Percentiles rank a stretch among this genome's conserved stretches.
Evolutionary conservation across 2,797 vertebrate species (phyloP).

Genomic region (Amblyraja radiata): DNA sequence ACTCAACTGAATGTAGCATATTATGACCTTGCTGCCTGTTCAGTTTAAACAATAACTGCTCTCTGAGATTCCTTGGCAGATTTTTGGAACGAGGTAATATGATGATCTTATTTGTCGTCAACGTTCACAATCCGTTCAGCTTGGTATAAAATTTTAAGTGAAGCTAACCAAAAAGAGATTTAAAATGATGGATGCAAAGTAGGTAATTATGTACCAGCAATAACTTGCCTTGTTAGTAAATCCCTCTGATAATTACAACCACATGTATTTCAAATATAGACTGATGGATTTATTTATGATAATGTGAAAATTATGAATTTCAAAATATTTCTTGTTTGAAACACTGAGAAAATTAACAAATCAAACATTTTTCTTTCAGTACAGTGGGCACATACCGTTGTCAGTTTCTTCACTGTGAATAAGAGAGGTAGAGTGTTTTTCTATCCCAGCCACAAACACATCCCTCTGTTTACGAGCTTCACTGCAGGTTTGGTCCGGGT

Average conservation of each 20-base stretch:
- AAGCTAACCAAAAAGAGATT: neutral
- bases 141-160: neutral
- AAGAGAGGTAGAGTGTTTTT: conserved; percentile 58
- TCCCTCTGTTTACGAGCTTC: conserved; percentile 64
- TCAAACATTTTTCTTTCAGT: neutral
- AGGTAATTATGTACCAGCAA: neutral
- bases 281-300: too few relatives aligned
- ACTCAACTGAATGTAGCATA: neutral
- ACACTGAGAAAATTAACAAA: neutral
- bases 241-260: too few relatives aligned
- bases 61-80: neutral
- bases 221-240: neutral
- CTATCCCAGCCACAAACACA: conserved; percentile 47
- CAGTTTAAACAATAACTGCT: neutral
- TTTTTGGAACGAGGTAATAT: neutral
- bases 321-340: neutral
- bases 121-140: neutral
- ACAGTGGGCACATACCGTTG: conserved; percentile 54
- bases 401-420: conserved; percentile 66
- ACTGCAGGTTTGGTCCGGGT: conserved; percentile 72
- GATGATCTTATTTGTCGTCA: neutral
- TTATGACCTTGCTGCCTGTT: neutral
- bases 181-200: neutral
- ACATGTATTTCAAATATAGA: neutral
- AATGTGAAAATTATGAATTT: neutral